Percentiles rank a stretch among this genome's conserved stretches.
Conservation (phyloP, 1,140 invertebrate genomes). For the Monochamus saltuarius region DNA sequence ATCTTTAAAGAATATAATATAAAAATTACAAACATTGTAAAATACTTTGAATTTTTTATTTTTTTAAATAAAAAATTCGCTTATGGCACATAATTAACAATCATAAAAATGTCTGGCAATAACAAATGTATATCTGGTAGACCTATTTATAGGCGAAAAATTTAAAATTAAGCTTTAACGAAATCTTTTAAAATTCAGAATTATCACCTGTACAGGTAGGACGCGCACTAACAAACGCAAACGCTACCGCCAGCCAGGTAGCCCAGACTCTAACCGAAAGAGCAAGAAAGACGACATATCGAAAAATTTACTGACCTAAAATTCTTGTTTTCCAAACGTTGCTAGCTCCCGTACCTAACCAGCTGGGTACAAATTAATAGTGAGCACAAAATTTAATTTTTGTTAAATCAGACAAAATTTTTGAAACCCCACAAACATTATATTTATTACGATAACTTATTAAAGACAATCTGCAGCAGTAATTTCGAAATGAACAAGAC, state of each 20-base stretch:
- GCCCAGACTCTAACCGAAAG: background rate
- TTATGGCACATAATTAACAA: background rate
- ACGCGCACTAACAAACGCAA: constrained; percentile 12
- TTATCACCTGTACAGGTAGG: no score
- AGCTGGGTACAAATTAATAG: no score
- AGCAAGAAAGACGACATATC: no score
- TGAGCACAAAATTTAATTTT: no score
- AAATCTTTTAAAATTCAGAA: background rate
- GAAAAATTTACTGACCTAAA: constrained; percentile 17
- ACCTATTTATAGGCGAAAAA: constrained; percentile 7
- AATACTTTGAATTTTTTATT: constrained; percentile 19
- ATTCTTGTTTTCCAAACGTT: constrained; percentile 12
- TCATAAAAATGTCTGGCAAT: constrained; percentile 20
- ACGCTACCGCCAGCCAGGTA: constrained; percentile 9
- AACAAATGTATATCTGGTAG: constrained; percentile 7
- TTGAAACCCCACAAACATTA: no score
- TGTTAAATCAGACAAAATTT: no score
- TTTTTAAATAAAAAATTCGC: background rate
- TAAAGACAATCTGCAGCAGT: no score
- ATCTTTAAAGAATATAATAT: no score
- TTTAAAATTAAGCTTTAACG: background rate
- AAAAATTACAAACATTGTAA: no score
- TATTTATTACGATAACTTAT: no score
- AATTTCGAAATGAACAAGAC: no score
- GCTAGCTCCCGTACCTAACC: constrained; percentile 1